Conservation (phyloP, 2,797 vertebrate genomes). For the Rhinoraja longicauda region DNA sequence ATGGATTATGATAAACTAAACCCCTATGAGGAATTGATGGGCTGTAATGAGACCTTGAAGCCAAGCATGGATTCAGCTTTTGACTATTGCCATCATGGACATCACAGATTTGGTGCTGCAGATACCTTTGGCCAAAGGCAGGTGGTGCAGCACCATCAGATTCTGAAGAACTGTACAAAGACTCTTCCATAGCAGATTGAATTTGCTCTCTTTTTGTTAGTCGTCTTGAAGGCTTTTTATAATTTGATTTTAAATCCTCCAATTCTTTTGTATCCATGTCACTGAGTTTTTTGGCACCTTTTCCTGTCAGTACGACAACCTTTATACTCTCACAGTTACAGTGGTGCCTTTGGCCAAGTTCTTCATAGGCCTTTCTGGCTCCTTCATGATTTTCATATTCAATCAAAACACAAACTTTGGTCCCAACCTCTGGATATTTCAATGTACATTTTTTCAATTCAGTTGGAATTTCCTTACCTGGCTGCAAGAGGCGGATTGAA, state of each 20-base stretch:
- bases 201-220: conserved; percentile 38
- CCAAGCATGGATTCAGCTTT: conserved; percentile 40
- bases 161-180: conserved; percentile 46
- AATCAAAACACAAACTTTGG: conserved; percentile 59
- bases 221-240: conserved; percentile 42
- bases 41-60: conserved; percentile 13
- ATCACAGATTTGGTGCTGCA: conserved; percentile 20
- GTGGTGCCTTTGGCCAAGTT: conserved; percentile 48
- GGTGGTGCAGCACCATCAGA: conserved; percentile 40
- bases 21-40: neutral
- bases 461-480: conserved; percentile 61
- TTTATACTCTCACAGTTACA: conserved; percentile 35
- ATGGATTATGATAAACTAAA: conserved; percentile 40
- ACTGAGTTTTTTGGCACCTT: conserved; percentile 49
- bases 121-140: conserved; percentile 44
- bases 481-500: conserved; percentile 62
- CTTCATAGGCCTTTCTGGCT: conserved; percentile 53
- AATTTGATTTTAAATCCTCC: conserved; percentile 13
- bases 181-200: conserved; percentile 40
- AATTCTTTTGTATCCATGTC: conserved; percentile 41
- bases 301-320: conserved; percentile 54
- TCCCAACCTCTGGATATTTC: conserved; percentile 59
- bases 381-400: conserved; percentile 65
- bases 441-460: conserved; percentile 56
- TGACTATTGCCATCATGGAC: neutral